Evolutionary conservation across 1,140 invertebrate genomes (phyloP), one percentile per base, ranked within the genome.

Genomic region (Atta colombica): DNA sequence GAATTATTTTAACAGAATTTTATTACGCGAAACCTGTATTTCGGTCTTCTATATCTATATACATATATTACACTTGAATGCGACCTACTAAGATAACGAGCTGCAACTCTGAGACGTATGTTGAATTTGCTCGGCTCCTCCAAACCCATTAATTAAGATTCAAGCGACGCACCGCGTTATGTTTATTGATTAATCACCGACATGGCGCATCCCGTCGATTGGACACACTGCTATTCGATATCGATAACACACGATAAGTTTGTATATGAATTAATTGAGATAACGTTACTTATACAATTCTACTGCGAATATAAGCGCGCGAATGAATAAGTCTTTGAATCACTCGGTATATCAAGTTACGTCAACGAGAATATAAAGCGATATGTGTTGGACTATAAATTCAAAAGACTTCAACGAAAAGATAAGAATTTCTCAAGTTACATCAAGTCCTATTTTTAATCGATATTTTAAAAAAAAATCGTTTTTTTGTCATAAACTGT

Each of bases 321-420:
- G 51, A 28, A 74, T 82, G 80, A 82, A 82, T 82, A 74, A 82
- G 80, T 74, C 66, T 82, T 82, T 81, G 78, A 81, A 45, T 49
- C 60, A 49, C 39, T 66, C 58, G 53, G 18, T 28, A 21, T 69
- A 80, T 68, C 77, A 53, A 78, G 21, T 68, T 80, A 53, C 10
- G 35, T 81, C 53, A 39, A 12, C 53, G 25, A 28, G 10, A 31
- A 28, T 35, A 69, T 14, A 45, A 28, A 21, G 18, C 21, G 25
- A n/a, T 55, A 55, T 3, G 45, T 63, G 4, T 25, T 25, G 25
- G 66, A 25, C 21, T 28, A 7, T 18, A 45, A 1, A 10, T 28
- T n/a, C n/a, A 14, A 35, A 35, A 12, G 53, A 61, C 45, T 1
- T 14, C 39, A 10, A 60, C 35, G 49, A 49, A 53, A 16, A 28